These are phyloP conservation scores for Marronus borbonicus DNA, from an alignment of 2,888 invertebrate genomes.

Conservation along the genomic window DNA sequence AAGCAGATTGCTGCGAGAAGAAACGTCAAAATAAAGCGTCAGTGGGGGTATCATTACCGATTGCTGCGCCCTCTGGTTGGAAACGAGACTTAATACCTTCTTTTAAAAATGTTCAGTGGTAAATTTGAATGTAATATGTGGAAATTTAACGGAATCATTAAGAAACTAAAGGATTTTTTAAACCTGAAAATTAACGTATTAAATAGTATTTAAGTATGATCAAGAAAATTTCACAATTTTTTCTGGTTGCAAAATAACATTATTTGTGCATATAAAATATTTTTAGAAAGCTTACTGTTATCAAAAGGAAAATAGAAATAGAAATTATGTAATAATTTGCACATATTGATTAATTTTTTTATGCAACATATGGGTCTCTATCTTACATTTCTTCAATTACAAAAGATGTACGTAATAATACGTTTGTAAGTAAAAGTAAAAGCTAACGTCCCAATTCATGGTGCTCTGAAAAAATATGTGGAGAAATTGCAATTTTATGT, in stretches of 20 bases:
- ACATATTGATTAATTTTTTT: background rate
- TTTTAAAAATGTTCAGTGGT: background rate
- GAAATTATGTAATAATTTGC: slow-evolving; percentile 17
- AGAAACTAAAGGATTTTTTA: slow-evolving; percentile 2
- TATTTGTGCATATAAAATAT: background rate
- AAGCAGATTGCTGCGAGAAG: slow-evolving; percentile 15
- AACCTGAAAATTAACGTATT: slow-evolving; percentile 9
- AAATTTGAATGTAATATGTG: background rate
- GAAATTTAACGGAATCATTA: background rate
- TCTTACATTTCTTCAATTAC: background rate
- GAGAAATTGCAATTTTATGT: no score
- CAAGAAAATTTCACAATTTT: background rate
- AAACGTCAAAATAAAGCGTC: background rate
- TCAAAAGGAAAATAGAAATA: background rate
- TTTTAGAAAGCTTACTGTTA: slow-evolving; percentile 6
- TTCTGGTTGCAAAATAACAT: background rate
- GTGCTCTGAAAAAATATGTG: no score
- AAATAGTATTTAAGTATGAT: slow-evolving; percentile 3
- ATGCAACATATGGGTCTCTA: slow-evolving; percentile 23
- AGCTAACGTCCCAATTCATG: no score
- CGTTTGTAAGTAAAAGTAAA: no score
- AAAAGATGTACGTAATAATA: background rate
- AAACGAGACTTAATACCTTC: background rate
- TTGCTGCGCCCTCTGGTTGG: slow-evolving; percentile 11
- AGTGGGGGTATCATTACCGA: slow-evolving; percentile 3